These are phyloP conservation scores for Charadrius vociferus DNA, from an alignment of 2,113 vertebrate genomes.

Conservation along the genomic window DNA sequence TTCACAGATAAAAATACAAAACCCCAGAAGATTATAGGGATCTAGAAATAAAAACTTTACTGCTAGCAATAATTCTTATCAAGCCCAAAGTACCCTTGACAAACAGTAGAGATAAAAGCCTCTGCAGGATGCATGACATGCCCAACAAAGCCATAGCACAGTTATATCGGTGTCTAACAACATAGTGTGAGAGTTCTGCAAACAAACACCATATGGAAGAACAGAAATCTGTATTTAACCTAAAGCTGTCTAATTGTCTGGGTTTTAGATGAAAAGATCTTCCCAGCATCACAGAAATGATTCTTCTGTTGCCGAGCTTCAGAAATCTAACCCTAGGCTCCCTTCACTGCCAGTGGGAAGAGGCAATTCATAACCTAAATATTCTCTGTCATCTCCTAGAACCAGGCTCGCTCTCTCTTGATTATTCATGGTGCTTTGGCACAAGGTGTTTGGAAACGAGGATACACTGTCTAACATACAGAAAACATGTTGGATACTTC, in stretches of 20 bases:
- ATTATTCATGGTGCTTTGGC: background rate
- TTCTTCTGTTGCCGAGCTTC: background rate
- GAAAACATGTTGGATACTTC: background rate
- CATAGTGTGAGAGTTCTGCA: constrained; percentile 21
- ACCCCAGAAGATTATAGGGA: background rate
- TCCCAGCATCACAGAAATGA: background rate
- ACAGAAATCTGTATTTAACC: constrained; percentile 53
- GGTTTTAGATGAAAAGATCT: constrained; percentile 32
- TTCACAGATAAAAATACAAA: background rate
- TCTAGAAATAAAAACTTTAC: constrained; percentile 14
- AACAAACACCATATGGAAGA: constrained; percentile 57
- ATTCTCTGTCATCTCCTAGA: background rate
- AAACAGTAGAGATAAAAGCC: constrained; percentile 24
- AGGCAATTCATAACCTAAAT: background rate
- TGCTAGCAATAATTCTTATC: background rate
- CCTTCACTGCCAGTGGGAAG: background rate
- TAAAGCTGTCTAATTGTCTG: constrained; percentile 41
- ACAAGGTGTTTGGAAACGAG: background rate
- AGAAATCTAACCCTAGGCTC: constrained; percentile 1
- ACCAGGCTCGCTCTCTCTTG: background rate
- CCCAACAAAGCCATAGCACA: constrained; percentile 3
- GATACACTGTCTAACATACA: background rate
- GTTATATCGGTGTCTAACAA: background rate
- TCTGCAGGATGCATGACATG: background rate
- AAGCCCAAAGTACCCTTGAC: background rate